Evolutionary conservation across 2,888 invertebrate species (phyloP).

Genomic region (Dasypolia templi): DNA sequence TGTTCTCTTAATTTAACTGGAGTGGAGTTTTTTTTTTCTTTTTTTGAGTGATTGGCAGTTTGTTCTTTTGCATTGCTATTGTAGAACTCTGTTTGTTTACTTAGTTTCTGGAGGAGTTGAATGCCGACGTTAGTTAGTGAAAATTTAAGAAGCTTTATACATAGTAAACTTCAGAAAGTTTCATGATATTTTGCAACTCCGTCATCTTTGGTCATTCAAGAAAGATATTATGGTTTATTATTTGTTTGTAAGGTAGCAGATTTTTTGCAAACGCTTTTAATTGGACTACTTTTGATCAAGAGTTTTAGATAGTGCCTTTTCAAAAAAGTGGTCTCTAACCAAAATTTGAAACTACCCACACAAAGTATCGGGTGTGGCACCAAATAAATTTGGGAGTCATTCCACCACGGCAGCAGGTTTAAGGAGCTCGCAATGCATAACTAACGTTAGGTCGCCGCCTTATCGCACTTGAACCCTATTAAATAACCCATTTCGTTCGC

Average conservation of each 20-base stretch:
- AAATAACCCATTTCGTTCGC: slow-evolving; percentile 64
- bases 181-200: neutral
- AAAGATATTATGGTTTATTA: neutral
- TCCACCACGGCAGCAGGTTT: slow-evolving; percentile 40
- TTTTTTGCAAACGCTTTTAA: neutral
- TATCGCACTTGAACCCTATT: slow-evolving; percentile 65
- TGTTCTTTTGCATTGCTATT: slow-evolving; percentile 23
- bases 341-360: slow-evolving; percentile 32
- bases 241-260: neutral
- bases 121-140: too few species aligned
- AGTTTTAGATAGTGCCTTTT: neutral
- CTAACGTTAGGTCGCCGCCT: slow-evolving; percentile 58
- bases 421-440: slow-evolving; percentile 59
- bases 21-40: slow-evolving; percentile 18
- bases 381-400: slow-evolving; percentile 55
- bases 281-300: neutral
- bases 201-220: neutral
- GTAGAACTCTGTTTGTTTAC: neutral
- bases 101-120: neutral
- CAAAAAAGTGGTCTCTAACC: slow-evolving; percentile 17
- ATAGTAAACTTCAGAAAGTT: neutral
- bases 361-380: slow-evolving; percentile 30
- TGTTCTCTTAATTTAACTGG: slow-evolving; percentile 56
- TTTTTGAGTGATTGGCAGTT: slow-evolving; percentile 40
- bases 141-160: neutral